These are phyloP conservation scores for Brachypalpus laphriformis DNA, from an alignment of 2,888 invertebrate genomes.

Conservation along the genomic window DNA sequence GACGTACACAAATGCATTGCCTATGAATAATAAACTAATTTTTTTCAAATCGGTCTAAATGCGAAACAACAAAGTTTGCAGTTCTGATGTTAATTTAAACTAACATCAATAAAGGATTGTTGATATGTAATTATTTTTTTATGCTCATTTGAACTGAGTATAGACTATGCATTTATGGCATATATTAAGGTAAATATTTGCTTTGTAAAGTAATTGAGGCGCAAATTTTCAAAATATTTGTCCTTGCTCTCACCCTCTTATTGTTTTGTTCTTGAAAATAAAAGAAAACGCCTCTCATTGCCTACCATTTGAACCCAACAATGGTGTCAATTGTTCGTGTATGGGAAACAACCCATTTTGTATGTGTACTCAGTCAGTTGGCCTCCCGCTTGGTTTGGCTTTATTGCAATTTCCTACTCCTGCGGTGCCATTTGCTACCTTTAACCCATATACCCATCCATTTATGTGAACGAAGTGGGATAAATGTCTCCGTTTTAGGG, in stretches of 20 bases:
- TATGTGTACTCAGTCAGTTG: conserved; percentile 2
- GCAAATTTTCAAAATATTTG: background rate
- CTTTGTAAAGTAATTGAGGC: background rate
- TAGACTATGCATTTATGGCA: background rate
- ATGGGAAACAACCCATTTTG: conserved; percentile 54
- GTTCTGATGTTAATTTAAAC: background rate
- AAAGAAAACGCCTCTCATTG: conserved; percentile 9
- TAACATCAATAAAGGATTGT: background rate
- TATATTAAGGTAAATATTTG: background rate
- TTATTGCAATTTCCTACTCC: conserved; percentile 63
- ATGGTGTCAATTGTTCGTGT: conserved; percentile 61
- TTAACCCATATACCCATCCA: conserved; percentile 42
- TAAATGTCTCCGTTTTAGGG: conserved; percentile 59
- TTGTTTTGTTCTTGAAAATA: background rate
- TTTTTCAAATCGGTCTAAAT: background rate
- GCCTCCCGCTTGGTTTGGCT: conserved; percentile 55
- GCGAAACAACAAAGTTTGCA: background rate
- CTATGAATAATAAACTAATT: background rate
- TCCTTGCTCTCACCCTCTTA: background rate
- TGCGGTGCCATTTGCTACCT: conserved; percentile 60
- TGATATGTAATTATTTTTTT: background rate
- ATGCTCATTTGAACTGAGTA: background rate
- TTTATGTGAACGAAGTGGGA: conserved; percentile 59
- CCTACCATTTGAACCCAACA: conserved; percentile 43
- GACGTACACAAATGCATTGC: background rate